These are phyloP conservation scores for Falcunculus frontatus DNA, from an alignment of 2,113 vertebrate genomes.

Conservation along the genomic window DNA sequence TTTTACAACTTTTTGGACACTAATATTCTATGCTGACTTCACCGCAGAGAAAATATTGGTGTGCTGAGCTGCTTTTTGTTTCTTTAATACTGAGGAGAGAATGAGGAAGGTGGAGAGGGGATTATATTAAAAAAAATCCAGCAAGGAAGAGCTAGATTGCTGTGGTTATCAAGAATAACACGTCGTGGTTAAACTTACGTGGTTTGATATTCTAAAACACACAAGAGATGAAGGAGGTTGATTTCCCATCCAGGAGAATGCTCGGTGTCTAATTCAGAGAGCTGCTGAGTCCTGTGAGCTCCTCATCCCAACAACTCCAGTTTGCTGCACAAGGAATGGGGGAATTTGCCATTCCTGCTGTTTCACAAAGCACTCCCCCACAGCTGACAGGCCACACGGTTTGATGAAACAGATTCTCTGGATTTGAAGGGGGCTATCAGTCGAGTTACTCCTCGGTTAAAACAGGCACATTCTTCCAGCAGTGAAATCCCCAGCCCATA, in stretches of 20 bases:
- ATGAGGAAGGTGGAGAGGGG: not conserved
- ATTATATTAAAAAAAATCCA: not conserved
- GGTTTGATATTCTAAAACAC: not conserved
- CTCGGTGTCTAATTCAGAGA: not conserved
- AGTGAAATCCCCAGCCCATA: not conserved
- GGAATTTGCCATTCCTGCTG: not conserved
- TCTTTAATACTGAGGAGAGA: not conserved
- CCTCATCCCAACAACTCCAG: not conserved
- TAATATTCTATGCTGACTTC: conserved; percentile 42
- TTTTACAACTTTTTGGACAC: conserved; percentile 54
- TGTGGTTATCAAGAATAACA: not conserved
- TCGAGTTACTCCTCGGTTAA: not conserved
- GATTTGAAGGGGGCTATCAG: not conserved
- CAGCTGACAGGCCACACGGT: not conserved
- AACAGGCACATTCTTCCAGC: accelerated
- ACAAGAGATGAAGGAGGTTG: not conserved
- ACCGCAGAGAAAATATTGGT: not conserved
- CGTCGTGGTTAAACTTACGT: not conserved
- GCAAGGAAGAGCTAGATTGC: not conserved
- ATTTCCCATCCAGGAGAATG: not conserved
- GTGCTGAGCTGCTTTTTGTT: not conserved
- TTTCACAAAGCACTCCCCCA: not conserved
- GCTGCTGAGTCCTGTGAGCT: not conserved
- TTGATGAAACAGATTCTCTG: not conserved
- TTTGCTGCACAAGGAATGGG: not conserved